Conservation (phyloP, 1,140 invertebrate species). For the Drosophila melanica region DNA sequence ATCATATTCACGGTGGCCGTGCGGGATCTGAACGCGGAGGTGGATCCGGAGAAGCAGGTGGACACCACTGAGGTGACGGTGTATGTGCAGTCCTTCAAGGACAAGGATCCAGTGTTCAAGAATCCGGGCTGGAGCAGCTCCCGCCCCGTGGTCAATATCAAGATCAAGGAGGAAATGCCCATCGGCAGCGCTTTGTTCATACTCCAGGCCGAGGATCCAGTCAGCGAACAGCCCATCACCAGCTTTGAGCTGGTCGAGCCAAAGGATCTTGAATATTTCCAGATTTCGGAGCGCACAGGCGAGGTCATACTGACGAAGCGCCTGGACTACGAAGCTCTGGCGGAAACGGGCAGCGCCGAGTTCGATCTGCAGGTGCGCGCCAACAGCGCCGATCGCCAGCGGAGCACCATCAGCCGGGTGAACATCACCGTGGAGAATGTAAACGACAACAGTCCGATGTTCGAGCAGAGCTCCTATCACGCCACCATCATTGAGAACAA, state of each 20-base stretch:
- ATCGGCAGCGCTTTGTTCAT: conserved; percentile 91
- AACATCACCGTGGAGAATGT: conserved; percentile 90
- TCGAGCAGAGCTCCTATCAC: conserved; percentile 88
- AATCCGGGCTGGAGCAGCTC: conserved; percentile 88
- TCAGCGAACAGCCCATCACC: conserved; percentile 87
- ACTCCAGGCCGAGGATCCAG: conserved; percentile 89
- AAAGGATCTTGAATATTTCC: conserved; percentile 78
- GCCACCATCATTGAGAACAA: conserved; percentile 89
- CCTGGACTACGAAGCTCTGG: conserved; percentile 90
- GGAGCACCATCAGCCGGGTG: conserved; percentile 87
- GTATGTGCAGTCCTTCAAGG: conserved; percentile 91
- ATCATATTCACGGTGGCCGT: conserved; percentile 91
- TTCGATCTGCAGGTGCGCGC: conserved; percentile 90
- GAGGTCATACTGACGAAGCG: conserved; percentile 89
- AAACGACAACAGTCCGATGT: conserved; percentile 92
- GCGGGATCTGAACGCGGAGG: conserved; percentile 88
- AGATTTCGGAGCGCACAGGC: conserved; percentile 88
- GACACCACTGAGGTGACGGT: conserved; percentile 89
- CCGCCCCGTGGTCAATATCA: conserved; percentile 88
- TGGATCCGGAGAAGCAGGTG: conserved; percentile 88
- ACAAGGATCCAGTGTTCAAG: conserved; percentile 91
- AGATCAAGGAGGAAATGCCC: conserved; percentile 90
- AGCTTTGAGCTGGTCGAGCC: conserved; percentile 86
- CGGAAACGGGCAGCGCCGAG: conserved; percentile 85
- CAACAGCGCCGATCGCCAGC: conserved; percentile 88